Evolutionary conservation across 2,113 vertebrate genomes (phyloP).

Genomic region (Maccullochella peelii): DNA sequence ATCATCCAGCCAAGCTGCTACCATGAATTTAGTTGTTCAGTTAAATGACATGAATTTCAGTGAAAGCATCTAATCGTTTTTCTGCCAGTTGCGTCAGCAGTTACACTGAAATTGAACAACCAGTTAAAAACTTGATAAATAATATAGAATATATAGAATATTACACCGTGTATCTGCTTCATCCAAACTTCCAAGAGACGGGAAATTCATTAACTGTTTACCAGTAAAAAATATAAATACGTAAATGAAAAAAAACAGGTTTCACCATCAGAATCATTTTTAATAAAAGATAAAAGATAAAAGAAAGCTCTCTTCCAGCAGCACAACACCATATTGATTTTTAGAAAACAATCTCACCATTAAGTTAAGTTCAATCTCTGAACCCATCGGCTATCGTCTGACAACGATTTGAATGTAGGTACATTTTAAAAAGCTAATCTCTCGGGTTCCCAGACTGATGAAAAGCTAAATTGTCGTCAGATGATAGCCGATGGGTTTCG

Average conservation of each 20-base stretch:
- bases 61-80: conserved; percentile 22
- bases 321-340: not conserved
- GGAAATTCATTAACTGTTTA: not conserved
- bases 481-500: too few relatives aligned
- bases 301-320: not conserved
- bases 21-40: conserved; percentile 50
- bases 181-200: not conserved
- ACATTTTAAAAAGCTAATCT: too few relatives aligned
- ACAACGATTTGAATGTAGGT: too few relatives aligned
- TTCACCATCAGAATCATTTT: not conserved
- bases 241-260: not conserved
- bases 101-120: conserved; percentile 7
- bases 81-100: conserved; percentile 37
- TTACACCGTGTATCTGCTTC: not conserved
- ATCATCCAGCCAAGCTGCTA: conserved; percentile 77
- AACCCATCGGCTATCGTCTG: too few relatives aligned
- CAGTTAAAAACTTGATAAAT: conserved; percentile 9
- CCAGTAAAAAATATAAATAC: not conserved
- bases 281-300: not conserved
- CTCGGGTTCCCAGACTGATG: too few relatives aligned
- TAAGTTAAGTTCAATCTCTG: too few relatives aligned
- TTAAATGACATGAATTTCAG: conserved; percentile 49
- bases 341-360: not conserved
- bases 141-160: too few relatives aligned
- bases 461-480: too few relatives aligned